These are phyloP conservation scores for Tachyglossus aculeatus DNA, from an alignment of 2,797 vertebrate species.

Conservation along the genomic window DNA sequence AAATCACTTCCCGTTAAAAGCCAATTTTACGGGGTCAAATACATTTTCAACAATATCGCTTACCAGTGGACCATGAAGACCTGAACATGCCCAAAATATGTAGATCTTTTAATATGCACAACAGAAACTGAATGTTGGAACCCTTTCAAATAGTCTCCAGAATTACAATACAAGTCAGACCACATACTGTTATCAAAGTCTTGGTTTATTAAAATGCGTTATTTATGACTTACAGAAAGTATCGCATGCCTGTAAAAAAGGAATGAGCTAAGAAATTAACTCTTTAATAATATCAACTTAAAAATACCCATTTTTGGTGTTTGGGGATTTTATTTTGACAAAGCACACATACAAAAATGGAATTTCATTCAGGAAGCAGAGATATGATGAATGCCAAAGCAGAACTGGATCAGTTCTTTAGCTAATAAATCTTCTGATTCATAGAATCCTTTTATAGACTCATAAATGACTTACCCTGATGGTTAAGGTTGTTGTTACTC, in stretches of 20 bases:
- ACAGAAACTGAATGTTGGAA: constrained; percentile 59
- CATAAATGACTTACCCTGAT: background rate
- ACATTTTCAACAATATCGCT: constrained; percentile 58
- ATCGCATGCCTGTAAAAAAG: constrained; percentile 61
- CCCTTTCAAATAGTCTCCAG: constrained; percentile 61
- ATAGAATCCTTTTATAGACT: constrained; percentile 5
- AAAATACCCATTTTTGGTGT: constrained; percentile 6
- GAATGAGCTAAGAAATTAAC: constrained; percentile 68
- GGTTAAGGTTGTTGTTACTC: background rate
- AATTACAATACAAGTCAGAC: constrained; percentile 66
- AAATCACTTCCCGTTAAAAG: constrained; percentile 57
- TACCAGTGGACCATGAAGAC: constrained; percentile 72
- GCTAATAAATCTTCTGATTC: constrained; percentile 51
- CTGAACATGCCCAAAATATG: constrained; percentile 47
- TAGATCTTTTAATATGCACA: constrained; percentile 59
- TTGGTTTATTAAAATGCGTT: constrained; percentile 68
- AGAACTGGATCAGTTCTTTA: background rate
- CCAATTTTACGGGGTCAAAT: constrained; percentile 64
- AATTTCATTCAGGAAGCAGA: constrained; percentile 51
- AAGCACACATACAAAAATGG: constrained; percentile 10
- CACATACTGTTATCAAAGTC: constrained; percentile 72
- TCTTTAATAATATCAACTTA: constrained; percentile 59
- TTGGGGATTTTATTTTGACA: constrained; percentile 19
- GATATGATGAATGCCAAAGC: constrained; percentile 31
- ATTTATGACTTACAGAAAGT: constrained; percentile 74